Conservation (phyloP, 2,888 invertebrate species). For the Aquatica leii region DNA sequence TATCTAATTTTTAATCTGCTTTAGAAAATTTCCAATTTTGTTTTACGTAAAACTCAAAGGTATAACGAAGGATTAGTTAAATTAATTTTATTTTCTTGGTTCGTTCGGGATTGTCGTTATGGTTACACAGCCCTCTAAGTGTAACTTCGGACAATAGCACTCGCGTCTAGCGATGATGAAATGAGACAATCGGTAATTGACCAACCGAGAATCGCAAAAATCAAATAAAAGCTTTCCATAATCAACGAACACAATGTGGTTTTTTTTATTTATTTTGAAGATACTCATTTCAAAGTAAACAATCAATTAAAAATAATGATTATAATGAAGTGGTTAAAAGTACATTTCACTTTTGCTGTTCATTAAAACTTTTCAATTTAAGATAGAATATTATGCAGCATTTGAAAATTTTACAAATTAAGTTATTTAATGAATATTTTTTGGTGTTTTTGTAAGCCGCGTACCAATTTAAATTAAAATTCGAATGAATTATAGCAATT, state of each 20-base stretch:
- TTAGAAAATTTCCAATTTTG: slow-evolving; percentile 44
- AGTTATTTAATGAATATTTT: too few relatives aligned
- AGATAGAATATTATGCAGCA: too few relatives aligned
- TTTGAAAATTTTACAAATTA: too few relatives aligned
- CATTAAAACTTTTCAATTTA: too few relatives aligned
- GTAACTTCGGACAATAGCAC: slow-evolving; percentile 47
- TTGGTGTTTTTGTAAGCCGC: too few relatives aligned
- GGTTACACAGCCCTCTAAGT: slow-evolving; percentile 46
- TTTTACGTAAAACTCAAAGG: slow-evolving; percentile 40
- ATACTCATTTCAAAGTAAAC: slow-evolving; percentile 1
- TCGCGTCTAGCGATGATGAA: slow-evolving; percentile 47
- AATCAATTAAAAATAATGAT: slow-evolving; percentile 14
- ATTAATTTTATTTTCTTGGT: slow-evolving; percentile 52
- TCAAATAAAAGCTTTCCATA: slow-evolving; percentile 28
- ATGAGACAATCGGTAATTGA: slow-evolving; percentile 54
- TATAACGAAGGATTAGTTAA: slow-evolving; percentile 47
- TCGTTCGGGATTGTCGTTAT: slow-evolving; percentile 50
- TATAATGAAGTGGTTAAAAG: slow-evolving; percentile 7
- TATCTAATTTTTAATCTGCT: slow-evolving; percentile 41
- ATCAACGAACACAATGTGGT: neutral
- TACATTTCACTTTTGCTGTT: neutral
- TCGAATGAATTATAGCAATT: too few relatives aligned
- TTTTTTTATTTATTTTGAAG: neutral
- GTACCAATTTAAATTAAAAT: too few relatives aligned
- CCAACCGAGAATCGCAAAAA: slow-evolving; percentile 41